These are phyloP conservation scores for Diadumene lineata DNA, from an alignment of 92 coral and sea anemone genomes.

Conservation along the genomic window DNA sequence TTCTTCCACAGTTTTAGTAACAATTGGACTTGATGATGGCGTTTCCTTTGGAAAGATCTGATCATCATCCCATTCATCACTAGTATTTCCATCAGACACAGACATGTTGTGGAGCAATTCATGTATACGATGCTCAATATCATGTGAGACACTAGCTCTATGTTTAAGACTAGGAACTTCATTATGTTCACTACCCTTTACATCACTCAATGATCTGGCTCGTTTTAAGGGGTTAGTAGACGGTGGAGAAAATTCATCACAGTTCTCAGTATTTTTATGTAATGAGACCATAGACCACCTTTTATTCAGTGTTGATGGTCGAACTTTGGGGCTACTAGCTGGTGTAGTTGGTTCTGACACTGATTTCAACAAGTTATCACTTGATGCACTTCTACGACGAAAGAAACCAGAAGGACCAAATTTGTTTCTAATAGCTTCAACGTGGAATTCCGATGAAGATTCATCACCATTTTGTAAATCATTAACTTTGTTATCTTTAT, in stretches of 20 bases:
- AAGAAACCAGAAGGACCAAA: constrained; percentile 59
- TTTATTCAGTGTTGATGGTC: constrained; percentile 59
- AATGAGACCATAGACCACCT: constrained; percentile 73
- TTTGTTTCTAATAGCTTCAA: constrained; percentile 43
- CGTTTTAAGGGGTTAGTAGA: not conserved
- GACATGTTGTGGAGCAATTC: constrained; percentile 64
- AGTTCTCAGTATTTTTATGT: constrained; percentile 8
- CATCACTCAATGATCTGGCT: constrained; percentile 59
- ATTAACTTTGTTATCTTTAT: not conserved
- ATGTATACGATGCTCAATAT: constrained; percentile 76
- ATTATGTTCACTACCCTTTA: constrained; percentile 40
- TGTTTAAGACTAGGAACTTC: constrained; percentile 43
- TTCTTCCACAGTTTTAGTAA: constrained; percentile 9
- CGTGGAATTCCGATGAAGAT: constrained; percentile 16
- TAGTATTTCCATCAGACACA: constrained; percentile 49
- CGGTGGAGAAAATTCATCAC: constrained; percentile 8
- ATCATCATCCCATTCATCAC: constrained; percentile 28
- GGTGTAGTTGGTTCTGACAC: constrained; percentile 13
- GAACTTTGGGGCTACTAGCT: constrained; percentile 19
- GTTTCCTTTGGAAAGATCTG: not conserved
- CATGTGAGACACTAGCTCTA: constrained; percentile 70
- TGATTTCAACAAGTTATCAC: constrained; percentile 39
- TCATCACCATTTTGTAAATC: constrained; percentile 15
- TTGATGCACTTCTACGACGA: constrained; percentile 46
- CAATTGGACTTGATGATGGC: not conserved